Conservation (phyloP, 1,140 invertebrate genomes). For the Leptopilina clavipes region DNA sequence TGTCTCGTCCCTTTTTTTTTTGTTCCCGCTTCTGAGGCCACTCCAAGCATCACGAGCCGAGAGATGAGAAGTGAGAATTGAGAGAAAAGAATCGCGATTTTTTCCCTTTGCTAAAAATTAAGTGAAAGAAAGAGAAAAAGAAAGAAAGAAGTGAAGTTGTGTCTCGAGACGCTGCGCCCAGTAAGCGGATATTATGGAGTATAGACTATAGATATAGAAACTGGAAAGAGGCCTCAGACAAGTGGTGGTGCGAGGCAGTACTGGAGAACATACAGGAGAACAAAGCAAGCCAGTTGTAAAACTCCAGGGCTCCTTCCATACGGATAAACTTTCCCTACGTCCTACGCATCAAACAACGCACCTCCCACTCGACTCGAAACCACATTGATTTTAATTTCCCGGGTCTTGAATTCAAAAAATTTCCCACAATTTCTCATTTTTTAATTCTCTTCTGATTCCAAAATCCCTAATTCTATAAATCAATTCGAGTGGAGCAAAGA, state of each 20-base stretch:
- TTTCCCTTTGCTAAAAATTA: not conserved
- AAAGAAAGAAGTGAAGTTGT: conserved; percentile 32
- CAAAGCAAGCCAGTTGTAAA: conserved; percentile 19
- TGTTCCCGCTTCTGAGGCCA: not conserved
- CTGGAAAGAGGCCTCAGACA: conserved; percentile 6
- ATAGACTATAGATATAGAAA: conserved; percentile 16
- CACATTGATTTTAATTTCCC: no score
- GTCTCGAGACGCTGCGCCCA: conserved; percentile 13
- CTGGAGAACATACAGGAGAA: conserved; percentile 1
- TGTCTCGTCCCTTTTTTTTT: not conserved
- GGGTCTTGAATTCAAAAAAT: no score
- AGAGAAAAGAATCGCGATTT: conserved; percentile 11
- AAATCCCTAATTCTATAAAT: no score
- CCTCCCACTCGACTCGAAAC: no score
- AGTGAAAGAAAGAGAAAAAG: not conserved
- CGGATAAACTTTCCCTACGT: conserved; percentile 4
- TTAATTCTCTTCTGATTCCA: no score
- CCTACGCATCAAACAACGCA: conserved; percentile 16
- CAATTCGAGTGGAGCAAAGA: no score
- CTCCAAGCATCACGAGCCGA: not conserved
- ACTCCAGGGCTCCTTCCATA: conserved; percentile 14
- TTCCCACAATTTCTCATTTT: no score
- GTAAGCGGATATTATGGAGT: conserved; percentile 19
- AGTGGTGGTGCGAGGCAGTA: conserved; percentile 1
- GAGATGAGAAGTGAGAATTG: conserved; percentile 6